A percentile compares a stretch with the other conserved stretches of the same genome.
Evolutionary conservation across 1,140 invertebrate genomes (phyloP).

Genomic region (Diabrotica undecimpunctata): DNA sequence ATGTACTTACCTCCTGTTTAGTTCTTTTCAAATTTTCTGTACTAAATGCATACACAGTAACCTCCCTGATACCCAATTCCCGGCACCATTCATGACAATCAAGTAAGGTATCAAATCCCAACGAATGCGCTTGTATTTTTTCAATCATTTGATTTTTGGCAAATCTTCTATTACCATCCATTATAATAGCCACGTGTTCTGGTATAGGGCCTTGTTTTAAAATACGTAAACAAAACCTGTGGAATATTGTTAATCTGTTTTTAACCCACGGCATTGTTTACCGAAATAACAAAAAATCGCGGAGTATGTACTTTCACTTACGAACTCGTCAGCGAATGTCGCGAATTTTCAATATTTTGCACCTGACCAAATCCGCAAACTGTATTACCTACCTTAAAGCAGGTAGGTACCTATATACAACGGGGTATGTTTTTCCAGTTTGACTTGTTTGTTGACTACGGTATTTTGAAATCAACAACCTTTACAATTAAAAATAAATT

Average conservation of each 20-base stretch:
- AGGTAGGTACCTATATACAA: too few relatives aligned
- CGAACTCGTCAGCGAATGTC: too few relatives aligned
- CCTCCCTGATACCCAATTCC: conserved; percentile 78
- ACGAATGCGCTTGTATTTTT: conserved; percentile 79
- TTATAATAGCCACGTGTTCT: conserved; percentile 92
- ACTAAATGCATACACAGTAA: conserved; percentile 98
- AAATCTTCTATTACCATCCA: conserved; percentile 98
- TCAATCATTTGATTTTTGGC: conserved; percentile 77
- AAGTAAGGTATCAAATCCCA: conserved; percentile 92
- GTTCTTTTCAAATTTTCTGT: conserved; percentile 98
- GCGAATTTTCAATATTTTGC: too few relatives aligned
- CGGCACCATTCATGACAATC: conserved; percentile 87
- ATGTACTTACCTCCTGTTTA: conserved; percentile 82
- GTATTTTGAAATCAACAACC: too few relatives aligned
- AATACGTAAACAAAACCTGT: conserved; percentile 72
- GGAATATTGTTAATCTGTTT: conserved; percentile 68
- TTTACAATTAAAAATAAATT: too few relatives aligned
- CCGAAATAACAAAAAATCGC: too few relatives aligned
- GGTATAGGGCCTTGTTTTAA: conserved; percentile 81
- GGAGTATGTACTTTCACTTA: too few relatives aligned
- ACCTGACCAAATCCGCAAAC: too few relatives aligned
- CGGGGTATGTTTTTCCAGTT: too few relatives aligned
- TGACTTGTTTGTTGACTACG: too few relatives aligned
- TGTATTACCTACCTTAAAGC: too few relatives aligned
- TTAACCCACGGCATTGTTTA: conserved; percentile 58